Evolutionary conservation across 2,797 vertebrate genomes (phyloP).

Genomic region (Phaenicophaeus curvirostris): DNA sequence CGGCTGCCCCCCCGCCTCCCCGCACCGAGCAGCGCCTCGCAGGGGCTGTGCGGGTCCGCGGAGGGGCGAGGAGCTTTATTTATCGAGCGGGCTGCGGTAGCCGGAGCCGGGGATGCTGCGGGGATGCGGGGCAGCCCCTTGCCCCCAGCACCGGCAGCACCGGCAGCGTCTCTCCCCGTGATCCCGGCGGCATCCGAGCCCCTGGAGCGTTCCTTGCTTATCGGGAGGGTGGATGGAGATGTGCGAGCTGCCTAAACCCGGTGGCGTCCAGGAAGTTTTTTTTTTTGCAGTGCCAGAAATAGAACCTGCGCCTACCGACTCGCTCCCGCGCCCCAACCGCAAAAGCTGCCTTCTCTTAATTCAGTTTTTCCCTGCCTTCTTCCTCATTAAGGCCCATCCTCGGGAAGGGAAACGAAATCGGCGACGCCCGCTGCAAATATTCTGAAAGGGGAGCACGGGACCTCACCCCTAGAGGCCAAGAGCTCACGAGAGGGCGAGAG

Average conservation of each 20-base stretch:
- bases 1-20: neutral
- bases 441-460: neutral
- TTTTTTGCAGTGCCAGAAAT: constrained; percentile 45
- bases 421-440: neutral
- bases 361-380: neutral
- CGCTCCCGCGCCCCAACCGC: neutral
- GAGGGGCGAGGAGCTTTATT: too few species aligned
- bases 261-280: constrained; percentile 23
- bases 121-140: neutral
- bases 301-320: constrained; percentile 41
- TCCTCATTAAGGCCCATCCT: neutral
- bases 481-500: neutral
- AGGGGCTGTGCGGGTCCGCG: too few species aligned
- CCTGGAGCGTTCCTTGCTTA: neutral
- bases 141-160: too few species aligned
- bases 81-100: neutral
- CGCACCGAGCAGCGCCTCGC: neutral
- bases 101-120: constrained; percentile 14
- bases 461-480: neutral
- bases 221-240: neutral
- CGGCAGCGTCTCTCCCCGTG: neutral
- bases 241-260: neutral
- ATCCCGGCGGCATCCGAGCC: neutral
- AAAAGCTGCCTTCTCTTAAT: neutral
- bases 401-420: neutral